Conservation (phyloP, 2,888 invertebrate genomes). For the Eilema sororculum region DNA sequence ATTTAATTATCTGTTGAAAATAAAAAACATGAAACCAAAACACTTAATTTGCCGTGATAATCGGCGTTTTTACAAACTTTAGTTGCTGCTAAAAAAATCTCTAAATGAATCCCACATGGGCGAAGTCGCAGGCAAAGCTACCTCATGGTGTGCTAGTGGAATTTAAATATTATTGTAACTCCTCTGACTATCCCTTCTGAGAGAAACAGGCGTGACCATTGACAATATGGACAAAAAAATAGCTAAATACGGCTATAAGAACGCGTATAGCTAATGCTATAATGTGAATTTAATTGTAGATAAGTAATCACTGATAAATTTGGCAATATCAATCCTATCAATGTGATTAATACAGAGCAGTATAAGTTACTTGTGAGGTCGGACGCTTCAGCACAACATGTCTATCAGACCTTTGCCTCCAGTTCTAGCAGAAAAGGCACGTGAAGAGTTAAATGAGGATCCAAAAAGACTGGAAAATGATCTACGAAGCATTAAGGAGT, state of each 20-base stretch:
- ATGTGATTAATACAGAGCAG: constrained; percentile 35
- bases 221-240: background rate
- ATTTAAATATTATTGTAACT: background rate
- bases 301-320: constrained; percentile 50
- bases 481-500: constrained; percentile 83
- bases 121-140: too few relatives aligned
- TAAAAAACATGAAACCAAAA: too few relatives aligned
- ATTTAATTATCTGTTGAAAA: too few relatives aligned
- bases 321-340: constrained; percentile 37
- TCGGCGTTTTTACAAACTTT: too few relatives aligned
- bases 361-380: constrained; percentile 26
- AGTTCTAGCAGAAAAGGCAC: constrained; percentile 75
- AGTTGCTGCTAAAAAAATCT: too few relatives aligned
- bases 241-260: too few relatives aligned
- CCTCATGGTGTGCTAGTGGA: too few relatives aligned
- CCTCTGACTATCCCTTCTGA: background rate
- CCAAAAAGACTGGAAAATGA: constrained; percentile 78
- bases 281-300: constrained; percentile 39
- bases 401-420: constrained; percentile 65
- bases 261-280: background rate
- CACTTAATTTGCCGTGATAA: too few relatives aligned
- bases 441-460: constrained; percentile 85
- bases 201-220: background rate
- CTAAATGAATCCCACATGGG: too few relatives aligned
- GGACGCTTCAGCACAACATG: constrained; percentile 55